Evolutionary conservation across 1,140 invertebrate species (phyloP).

Genomic region (Periplaneta americana): DNA sequence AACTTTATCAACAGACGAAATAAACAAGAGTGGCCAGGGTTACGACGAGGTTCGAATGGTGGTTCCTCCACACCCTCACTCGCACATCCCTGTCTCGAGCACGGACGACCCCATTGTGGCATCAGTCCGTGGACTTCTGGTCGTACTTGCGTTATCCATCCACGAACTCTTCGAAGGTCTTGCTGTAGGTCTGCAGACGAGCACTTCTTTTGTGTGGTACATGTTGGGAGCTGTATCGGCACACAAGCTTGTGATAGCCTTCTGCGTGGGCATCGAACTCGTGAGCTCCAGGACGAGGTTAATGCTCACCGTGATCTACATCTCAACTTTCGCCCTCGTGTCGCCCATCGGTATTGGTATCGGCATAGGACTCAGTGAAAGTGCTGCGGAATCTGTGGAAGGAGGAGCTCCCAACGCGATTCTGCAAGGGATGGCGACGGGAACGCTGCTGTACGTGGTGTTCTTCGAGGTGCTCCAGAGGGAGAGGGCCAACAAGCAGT

Average conservation of each 20-base stretch:
- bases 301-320: constrained; percentile 56
- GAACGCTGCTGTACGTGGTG: constrained; percentile 83
- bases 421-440: constrained; percentile 78
- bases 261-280: constrained; percentile 77
- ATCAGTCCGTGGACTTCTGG: constrained; percentile 53
- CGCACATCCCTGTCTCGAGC: neutral
- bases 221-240: constrained; percentile 80
- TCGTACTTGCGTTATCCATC: constrained; percentile 81
- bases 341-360: constrained; percentile 72
- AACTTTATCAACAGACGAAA: neutral
- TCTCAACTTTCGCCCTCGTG: constrained; percentile 71
- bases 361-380: constrained; percentile 51
- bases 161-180: constrained; percentile 91
- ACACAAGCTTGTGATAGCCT: constrained; percentile 86
- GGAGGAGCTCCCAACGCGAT: constrained; percentile 25
- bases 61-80: neutral
- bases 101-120: constrained; percentile 25
- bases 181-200: constrained; percentile 75
- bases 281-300: constrained; percentile 58
- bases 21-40: neutral
- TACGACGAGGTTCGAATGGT: no score
- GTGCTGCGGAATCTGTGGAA: constrained; percentile 31
- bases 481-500: constrained; percentile 23
- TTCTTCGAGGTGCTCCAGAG: constrained; percentile 68
- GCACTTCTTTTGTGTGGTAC: constrained; percentile 61